These are phyloP conservation scores for Drosophila yooni DNA, from an alignment of 2,888 invertebrate species.

Conservation along the genomic window DNA sequence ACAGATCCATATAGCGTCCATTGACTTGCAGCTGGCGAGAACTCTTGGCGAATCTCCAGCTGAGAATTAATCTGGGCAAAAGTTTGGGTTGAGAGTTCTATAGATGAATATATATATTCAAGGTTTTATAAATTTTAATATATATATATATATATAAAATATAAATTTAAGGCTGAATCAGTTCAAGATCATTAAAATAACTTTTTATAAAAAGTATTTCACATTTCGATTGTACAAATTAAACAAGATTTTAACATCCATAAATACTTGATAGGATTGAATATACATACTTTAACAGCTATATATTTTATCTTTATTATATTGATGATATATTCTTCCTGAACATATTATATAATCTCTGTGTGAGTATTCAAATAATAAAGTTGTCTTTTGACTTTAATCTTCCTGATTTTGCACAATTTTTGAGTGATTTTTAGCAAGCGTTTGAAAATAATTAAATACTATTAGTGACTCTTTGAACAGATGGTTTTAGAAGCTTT, in stretches of 20 bases:
- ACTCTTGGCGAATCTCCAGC: background rate
- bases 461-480: background rate
- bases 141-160: background rate
- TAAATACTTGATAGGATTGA: no score
- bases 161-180: background rate
- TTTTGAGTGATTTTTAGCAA: no score
- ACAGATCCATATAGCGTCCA: constrained; percentile 36
- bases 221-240: no score
- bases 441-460: background rate
- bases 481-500: background rate
- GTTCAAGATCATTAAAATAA: background rate
- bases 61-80: background rate
- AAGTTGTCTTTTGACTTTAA: no score
- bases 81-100: background rate
- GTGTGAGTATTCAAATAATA: no score
- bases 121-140: background rate
- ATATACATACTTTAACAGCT: no score
- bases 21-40: constrained; percentile 27
- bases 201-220: no score
- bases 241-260: background rate
- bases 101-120: background rate
- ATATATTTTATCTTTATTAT: no score
- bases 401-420: no score
- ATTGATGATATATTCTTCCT: no score
- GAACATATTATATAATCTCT: no score